A percentile compares a stretch with the other conserved stretches of the same genome.
Conservation (phyloP, 2,888 invertebrate species). For the Phengaris arion region DNA sequence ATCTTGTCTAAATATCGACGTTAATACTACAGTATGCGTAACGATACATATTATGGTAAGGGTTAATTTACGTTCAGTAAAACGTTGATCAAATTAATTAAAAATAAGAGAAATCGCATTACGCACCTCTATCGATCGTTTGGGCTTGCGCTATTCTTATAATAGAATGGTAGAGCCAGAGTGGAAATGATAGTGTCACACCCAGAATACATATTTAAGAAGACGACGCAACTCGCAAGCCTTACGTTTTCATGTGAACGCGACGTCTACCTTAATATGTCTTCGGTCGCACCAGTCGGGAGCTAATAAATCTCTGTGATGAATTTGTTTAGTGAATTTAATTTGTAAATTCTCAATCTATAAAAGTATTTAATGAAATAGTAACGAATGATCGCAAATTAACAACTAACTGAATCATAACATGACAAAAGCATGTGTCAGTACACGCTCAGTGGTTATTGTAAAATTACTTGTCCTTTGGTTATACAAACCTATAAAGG, state of each 20-base stretch:
- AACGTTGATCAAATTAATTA: no score
- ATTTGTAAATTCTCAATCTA: conserved; percentile 64
- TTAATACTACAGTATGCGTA: not conserved
- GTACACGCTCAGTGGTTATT: conserved; percentile 40
- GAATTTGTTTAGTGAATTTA: conserved; percentile 68
- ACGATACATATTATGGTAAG: not conserved
- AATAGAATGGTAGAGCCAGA: conserved; percentile 55
- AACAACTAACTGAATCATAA: conserved; percentile 46
- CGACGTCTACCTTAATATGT: not conserved
- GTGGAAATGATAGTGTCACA: conserved; percentile 58
- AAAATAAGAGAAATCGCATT: not conserved
- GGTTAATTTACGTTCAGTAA: no score
- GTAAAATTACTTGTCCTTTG: conserved; percentile 3
- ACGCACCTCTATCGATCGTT: conserved; percentile 12
- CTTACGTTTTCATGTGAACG: not conserved
- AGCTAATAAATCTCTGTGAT: conserved; percentile 71
- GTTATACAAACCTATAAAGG: not conserved
- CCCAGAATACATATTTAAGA: conserved; percentile 1
- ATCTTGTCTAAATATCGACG: not conserved
- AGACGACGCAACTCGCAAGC: not conserved
- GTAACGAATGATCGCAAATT: conserved; percentile 49
- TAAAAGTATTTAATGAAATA: conserved; percentile 46
- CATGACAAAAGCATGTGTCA: conserved; percentile 58
- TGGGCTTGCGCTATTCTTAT: conserved; percentile 42
- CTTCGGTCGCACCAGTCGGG: conserved; percentile 50